A percentile compares a stretch with the other conserved stretches of the same genome.
Evolutionary conservation across 2,888 invertebrate genomes (phyloP).

Genomic region (Gonocerus acuteangulatus): DNA sequence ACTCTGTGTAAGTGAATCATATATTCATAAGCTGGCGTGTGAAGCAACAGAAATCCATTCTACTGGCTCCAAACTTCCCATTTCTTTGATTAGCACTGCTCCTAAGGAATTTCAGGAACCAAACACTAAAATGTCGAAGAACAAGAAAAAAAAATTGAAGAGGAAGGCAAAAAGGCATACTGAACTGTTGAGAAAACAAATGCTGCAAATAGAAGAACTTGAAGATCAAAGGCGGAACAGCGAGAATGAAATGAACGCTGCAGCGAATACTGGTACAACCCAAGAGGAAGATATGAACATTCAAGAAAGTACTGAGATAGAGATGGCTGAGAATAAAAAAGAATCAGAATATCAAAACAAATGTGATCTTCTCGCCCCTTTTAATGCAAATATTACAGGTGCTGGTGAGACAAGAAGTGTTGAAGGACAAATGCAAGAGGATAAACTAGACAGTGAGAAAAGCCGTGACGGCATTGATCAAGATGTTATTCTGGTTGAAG

Average conservation of each 20-base stretch:
- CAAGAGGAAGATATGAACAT: constrained; percentile 24
- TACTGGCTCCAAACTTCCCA: constrained; percentile 82
- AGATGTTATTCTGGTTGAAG: constrained; percentile 27
- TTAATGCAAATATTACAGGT: constrained; percentile 25
- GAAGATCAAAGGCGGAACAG: constrained; percentile 58
- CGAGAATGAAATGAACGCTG: constrained; percentile 8
- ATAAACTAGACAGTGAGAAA: constrained; percentile 18
- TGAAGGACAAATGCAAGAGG: constrained; percentile 23
- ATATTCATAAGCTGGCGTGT: constrained; percentile 82
- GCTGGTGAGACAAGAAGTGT: constrained; percentile 20
- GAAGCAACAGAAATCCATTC: constrained; percentile 93
- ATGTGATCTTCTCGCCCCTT: constrained; percentile 26
- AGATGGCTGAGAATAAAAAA: constrained; percentile 28
- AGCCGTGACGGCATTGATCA: constrained; percentile 28
- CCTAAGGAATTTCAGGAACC: constrained; percentile 72
- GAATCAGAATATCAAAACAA: constrained; percentile 38
- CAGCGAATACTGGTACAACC: constrained; percentile 4
- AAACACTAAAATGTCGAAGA: constrained; percentile 74
- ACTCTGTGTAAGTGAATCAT: constrained; percentile 82
- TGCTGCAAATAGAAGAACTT: constrained; percentile 90
- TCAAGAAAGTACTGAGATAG: constrained; percentile 14
- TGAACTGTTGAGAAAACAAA: constrained; percentile 83
- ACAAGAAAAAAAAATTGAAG: constrained; percentile 95
- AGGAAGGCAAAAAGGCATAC: constrained; percentile 88
- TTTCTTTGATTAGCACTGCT: constrained; percentile 81